A percentile compares a stretch with the other conserved stretches of the same genome.
These are phyloP conservation scores for Folsomia manolachei DNA, from an alignment of 2,888 invertebrate genomes.

Conservation along the genomic window DNA sequence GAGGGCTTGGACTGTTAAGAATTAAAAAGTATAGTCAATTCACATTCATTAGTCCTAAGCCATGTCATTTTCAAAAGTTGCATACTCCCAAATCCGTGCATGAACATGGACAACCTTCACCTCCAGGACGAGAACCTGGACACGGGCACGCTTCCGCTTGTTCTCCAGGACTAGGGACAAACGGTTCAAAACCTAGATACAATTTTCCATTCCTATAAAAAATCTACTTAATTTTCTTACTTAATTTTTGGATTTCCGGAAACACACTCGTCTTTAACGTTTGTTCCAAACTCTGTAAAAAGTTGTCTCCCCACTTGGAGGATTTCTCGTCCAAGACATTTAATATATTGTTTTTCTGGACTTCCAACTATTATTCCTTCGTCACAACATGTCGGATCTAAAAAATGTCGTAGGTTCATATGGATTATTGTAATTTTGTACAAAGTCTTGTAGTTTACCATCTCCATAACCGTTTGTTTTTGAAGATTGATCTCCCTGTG, in stretches of 20 bases:
- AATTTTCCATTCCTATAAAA: too few relatives aligned
- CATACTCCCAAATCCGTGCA: too few relatives aligned
- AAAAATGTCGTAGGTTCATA: not conserved
- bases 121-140: too few relatives aligned
- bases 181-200: too few relatives aligned
- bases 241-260: not conserved
- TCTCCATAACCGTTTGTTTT: not conserved
- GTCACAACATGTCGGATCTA: not conserved
- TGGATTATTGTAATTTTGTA: not conserved
- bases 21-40: too few relatives aligned
- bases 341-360: not conserved
- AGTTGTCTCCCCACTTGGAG: conserved; percentile 1
- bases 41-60: too few relatives aligned
- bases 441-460: not conserved
- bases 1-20: too few relatives aligned
- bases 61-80: too few relatives aligned
- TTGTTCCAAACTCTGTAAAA: not conserved
- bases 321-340: not conserved
- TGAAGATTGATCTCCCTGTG: not conserved
- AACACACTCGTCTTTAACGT: not conserved
- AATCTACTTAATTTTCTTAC: not conserved
- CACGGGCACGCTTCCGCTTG: too few relatives aligned
- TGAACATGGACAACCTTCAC: too few relatives aligned
- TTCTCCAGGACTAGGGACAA: too few relatives aligned
- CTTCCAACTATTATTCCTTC: not conserved